These are phyloP conservation scores for Melanchra persicariae DNA, from an alignment of 2,888 invertebrate species.

Conservation along the genomic window DNA sequence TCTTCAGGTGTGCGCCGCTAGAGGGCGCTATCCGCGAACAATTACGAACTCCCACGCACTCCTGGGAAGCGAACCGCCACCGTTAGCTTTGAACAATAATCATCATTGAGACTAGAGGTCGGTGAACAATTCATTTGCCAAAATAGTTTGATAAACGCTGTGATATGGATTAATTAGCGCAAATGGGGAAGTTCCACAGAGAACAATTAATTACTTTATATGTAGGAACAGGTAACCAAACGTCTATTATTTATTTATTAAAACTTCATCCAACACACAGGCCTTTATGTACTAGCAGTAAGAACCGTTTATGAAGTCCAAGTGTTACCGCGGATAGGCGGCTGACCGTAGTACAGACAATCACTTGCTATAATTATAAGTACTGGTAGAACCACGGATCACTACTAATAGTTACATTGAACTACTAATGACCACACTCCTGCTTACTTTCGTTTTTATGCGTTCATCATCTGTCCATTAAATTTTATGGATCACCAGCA, in stretches of 20 bases:
- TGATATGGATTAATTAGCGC: slow-evolving; percentile 51
- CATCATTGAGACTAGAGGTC: slow-evolving; percentile 63
- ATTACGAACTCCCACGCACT: slow-evolving; percentile 74
- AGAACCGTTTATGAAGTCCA: not conserved
- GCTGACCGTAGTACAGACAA: not conserved
- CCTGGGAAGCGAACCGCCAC: slow-evolving; percentile 53
- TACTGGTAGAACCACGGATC: not conserved
- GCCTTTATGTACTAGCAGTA: not conserved
- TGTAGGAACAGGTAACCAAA: too few species aligned
- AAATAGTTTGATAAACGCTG: slow-evolving; percentile 44
- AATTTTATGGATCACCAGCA: slow-evolving; percentile 23
- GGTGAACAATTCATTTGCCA: slow-evolving; percentile 57
- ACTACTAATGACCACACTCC: not conserved
- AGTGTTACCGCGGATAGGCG: not conserved
- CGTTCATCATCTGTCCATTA: slow-evolving; percentile 6
- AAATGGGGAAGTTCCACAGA: slow-evolving; percentile 2
- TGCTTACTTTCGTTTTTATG: slow-evolving; percentile 21
- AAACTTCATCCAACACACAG: too few species aligned
- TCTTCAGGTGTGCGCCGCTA: slow-evolving; percentile 34
- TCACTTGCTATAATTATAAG: not conserved
- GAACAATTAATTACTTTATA: not conserved
- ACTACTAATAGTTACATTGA: not conserved
- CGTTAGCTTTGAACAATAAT: slow-evolving; percentile 61
- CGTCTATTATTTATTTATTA: too few species aligned
- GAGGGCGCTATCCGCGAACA: slow-evolving; percentile 69